Evolutionary conservation across 1,140 invertebrate genomes (phyloP).

Genomic region (Zaprionus taronus): DNA sequence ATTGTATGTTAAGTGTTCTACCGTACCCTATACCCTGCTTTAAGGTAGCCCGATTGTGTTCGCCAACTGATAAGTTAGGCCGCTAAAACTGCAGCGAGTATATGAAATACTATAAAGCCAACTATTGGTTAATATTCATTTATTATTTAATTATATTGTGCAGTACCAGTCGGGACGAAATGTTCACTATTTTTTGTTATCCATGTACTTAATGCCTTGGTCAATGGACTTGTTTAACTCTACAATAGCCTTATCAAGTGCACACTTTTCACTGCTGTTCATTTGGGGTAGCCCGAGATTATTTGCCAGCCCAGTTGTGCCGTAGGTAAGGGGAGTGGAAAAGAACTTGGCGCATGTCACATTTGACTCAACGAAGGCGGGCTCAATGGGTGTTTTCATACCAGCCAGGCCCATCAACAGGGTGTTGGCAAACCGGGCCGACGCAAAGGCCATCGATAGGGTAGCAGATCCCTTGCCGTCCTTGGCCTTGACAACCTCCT

Average conservation of each 20-base stretch:
- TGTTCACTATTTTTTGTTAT: constrained; percentile 45
- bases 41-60: too few species aligned
- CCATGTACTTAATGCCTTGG: constrained; percentile 92
- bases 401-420: constrained; percentile 93
- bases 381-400: constrained; percentile 94
- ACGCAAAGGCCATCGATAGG: constrained; percentile 98
- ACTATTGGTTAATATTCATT: too few species aligned
- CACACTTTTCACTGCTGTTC: constrained; percentile 91
- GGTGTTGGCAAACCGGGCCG: constrained; percentile 93
- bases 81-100: too few species aligned
- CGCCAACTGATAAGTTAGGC: too few species aligned
- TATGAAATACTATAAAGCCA: too few species aligned
- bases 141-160: too few species aligned
- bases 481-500: constrained; percentile 99
- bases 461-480: constrained; percentile 98
- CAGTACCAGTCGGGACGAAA: too few species aligned
- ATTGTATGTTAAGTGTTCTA: neutral
- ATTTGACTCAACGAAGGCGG: constrained; percentile 95
- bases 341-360: constrained; percentile 95
- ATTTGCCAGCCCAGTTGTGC: constrained; percentile 95
- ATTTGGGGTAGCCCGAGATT: constrained; percentile 96
- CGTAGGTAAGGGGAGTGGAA: constrained; percentile 95
- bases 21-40: neutral
- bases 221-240: constrained; percentile 97
- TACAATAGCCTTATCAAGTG: constrained; percentile 93